These are phyloP conservation scores for Nasonia giraulti DNA, from an alignment of 1,140 invertebrate species.

Conservation along the genomic window DNA sequence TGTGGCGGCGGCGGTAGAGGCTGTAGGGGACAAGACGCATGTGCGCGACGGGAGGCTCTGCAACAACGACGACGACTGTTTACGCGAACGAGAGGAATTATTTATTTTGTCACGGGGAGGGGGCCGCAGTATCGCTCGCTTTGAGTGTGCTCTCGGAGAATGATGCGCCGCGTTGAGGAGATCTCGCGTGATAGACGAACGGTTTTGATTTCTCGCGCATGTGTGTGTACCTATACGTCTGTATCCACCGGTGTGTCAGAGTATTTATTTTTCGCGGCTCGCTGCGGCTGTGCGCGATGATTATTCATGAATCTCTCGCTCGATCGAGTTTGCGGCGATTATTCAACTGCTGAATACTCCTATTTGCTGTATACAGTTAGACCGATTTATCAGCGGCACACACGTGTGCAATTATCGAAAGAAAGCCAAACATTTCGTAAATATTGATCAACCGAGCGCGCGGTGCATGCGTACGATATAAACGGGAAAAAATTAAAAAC, in stretches of 20 bases:
- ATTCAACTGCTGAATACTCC: too few relatives aligned
- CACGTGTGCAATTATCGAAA: background rate
- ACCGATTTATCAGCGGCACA: background rate
- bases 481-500: too few relatives aligned
- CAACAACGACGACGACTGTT: background rate
- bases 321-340: too few relatives aligned
- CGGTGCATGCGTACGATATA: background rate
- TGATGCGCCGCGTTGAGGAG: too few relatives aligned
- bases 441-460: background rate
- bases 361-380: background rate
- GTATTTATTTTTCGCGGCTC: too few relatives aligned
- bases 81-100: constrained; percentile 1
- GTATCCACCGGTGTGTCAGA: too few relatives aligned
- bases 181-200: too few relatives aligned
- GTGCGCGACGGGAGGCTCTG: background rate
- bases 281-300: too few relatives aligned
- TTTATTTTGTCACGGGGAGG: background rate
- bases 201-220: too few relatives aligned
- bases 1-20: too few relatives aligned
- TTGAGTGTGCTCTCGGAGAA: background rate
- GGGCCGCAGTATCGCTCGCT: background rate
- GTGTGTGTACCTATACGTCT: too few relatives aligned
- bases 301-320: too few relatives aligned
- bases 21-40: constrained; percentile 2
- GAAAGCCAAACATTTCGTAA: background rate